Conservation (phyloP, 2,888 invertebrate genomes). For the Euspilapteryx auroguttella region DNA sequence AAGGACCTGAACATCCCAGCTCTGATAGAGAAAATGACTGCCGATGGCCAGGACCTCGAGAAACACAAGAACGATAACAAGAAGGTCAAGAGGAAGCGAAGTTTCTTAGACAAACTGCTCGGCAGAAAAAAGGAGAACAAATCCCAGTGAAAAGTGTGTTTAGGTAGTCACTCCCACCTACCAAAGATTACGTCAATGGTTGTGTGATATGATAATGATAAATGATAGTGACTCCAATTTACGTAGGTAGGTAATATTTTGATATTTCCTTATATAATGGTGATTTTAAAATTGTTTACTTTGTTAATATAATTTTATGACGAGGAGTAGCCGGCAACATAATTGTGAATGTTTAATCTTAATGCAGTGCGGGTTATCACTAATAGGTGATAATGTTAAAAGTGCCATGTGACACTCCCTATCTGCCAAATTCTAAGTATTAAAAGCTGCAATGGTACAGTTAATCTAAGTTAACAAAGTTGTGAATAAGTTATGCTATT, state of each 20-base stretch:
- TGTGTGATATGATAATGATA: slow-evolving; percentile 28
- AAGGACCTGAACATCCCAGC: slow-evolving; percentile 42
- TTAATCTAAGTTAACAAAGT: too few relatives aligned
- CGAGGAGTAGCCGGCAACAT: too few relatives aligned
- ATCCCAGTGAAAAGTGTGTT: slow-evolving; percentile 13
- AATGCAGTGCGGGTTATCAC: slow-evolving; percentile 51
- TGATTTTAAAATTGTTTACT: too few relatives aligned
- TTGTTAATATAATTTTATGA: too few relatives aligned
- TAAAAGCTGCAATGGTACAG: too few relatives aligned
- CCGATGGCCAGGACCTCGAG: slow-evolving; percentile 32
- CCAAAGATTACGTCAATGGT: slow-evolving; percentile 46
- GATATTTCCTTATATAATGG: too few relatives aligned
- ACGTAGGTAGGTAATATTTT: slow-evolving; percentile 28
- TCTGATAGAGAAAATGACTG: slow-evolving; percentile 39
- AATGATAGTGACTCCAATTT: too few relatives aligned
- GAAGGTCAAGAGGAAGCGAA: slow-evolving; percentile 49
- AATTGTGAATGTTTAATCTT: slow-evolving; percentile 48
- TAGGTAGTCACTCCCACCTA: too few relatives aligned
- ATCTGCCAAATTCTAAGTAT: slow-evolving; percentile 33
- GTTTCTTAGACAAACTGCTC: slow-evolving; percentile 47
- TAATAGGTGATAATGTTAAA: slow-evolving; percentile 38
- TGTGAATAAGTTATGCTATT: too few relatives aligned
- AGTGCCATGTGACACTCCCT: slow-evolving; percentile 54
- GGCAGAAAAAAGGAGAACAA: slow-evolving; percentile 43
- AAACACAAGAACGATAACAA: slow-evolving; percentile 24